phyloP scores from a whole-genome alignment of 1,140 invertebrate species.

The Neuroterus valhalla region DNA sequence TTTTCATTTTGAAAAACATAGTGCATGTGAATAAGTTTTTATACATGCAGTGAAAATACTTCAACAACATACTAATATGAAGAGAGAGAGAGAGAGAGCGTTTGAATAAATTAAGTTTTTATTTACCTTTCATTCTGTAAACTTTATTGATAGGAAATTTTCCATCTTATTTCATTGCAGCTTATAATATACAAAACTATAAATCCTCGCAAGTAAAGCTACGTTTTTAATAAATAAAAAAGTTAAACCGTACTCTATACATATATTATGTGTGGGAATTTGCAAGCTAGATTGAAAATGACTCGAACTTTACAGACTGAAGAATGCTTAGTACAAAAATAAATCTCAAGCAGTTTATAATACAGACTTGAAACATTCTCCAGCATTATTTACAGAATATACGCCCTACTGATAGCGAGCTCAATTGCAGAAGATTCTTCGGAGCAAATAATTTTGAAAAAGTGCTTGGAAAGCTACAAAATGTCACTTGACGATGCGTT shows the following conservation, averaged over 20 bases:
- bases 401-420: neutral
- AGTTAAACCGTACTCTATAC: conserved; percentile 1
- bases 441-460: neutral
- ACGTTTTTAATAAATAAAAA: conserved; percentile 11
- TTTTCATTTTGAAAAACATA: neutral
- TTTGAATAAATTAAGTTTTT: conserved; percentile 22
- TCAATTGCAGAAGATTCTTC: neutral
- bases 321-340: conserved; percentile 13
- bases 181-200: conserved; percentile 16
- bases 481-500: conserved; percentile 10
- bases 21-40: conserved; percentile 5
- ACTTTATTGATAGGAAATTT: conserved; percentile 12
- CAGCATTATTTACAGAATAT: conserved; percentile 10
- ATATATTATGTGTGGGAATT: neutral
- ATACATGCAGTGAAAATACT: too few relatives aligned
- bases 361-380: neutral
- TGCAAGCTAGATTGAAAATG: neutral
- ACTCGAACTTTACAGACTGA: conserved; percentile 25
- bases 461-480: neutral
- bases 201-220: conserved; percentile 26
- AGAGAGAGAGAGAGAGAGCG: neutral
- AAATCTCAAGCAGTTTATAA: neutral
- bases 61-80: neutral
- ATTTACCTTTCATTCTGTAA: conserved; percentile 23
- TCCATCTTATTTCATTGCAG: too few relatives aligned